Percentiles rank a stretch among this genome's conserved stretches.
phyloP scores from a whole-genome alignment of 1,140 invertebrate species.

The Drosophila biarmipes region DNA sequence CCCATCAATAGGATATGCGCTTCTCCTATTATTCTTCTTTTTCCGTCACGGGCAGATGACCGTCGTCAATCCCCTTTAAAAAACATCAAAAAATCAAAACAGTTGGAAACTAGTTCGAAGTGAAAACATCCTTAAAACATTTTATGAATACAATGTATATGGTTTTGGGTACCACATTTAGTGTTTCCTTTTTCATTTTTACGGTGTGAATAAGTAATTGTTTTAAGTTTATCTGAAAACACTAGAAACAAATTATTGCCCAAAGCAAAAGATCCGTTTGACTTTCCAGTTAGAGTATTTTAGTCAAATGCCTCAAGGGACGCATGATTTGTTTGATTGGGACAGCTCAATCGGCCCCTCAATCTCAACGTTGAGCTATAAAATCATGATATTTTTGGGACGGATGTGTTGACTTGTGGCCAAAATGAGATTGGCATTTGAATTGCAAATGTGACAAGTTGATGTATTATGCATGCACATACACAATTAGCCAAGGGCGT shows the following conservation, averaged over 20 bases:
- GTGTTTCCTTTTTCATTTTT: neutral
- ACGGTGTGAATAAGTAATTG: too few species aligned
- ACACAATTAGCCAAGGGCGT: conserved; percentile 5
- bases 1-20: conserved; percentile 10
- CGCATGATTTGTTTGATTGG: neutral
- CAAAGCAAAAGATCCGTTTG: neutral
- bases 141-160: neutral
- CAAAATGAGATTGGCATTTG: conserved; percentile 25
- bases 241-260: too few species aligned
- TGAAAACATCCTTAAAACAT: neutral
- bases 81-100: conserved; percentile 19
- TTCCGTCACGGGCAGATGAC: conserved; percentile 2
- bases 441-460: conserved; percentile 33
- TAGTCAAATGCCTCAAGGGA: conserved; percentile 13
- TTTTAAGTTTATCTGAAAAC: too few species aligned
- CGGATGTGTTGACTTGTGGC: conserved; percentile 26
- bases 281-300: conserved; percentile 6
- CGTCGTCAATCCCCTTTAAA: conserved; percentile 19
- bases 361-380: conserved; percentile 18
- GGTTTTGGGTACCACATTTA: neutral
- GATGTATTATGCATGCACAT: conserved; percentile 42
- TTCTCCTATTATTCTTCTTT: conserved; percentile 14
- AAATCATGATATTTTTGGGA: conserved; percentile 33
- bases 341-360: conserved; percentile 1
- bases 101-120: neutral